These are phyloP conservation scores for Drosophila prostipennis DNA, from an alignment of 2,888 invertebrate species.

Conservation along the genomic window DNA sequence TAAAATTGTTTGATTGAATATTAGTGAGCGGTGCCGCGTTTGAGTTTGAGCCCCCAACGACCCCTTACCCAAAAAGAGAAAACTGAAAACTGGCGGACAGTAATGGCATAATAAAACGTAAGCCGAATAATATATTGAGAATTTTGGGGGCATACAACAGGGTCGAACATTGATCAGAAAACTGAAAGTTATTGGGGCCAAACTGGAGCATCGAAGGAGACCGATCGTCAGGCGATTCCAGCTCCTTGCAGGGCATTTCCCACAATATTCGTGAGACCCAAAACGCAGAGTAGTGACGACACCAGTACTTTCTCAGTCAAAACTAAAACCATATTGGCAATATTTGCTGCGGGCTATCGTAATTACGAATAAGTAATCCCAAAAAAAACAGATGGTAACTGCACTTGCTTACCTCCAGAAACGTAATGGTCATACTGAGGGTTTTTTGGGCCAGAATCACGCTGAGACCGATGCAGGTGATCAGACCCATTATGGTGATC, in stretches of 20 bases:
- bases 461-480: constrained; percentile 54
- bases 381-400: not conserved
- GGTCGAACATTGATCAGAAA: constrained; percentile 2
- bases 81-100: constrained; percentile 2
- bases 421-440: constrained; percentile 41
- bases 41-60: constrained; percentile 3
- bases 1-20: constrained; percentile 79
- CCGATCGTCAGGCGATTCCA: constrained; percentile 46
- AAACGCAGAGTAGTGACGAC: constrained; percentile 35
- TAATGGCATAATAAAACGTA: constrained; percentile 27
- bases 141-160: constrained; percentile 15
- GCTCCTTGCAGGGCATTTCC: constrained; percentile 43
- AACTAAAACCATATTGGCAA: constrained; percentile 42
- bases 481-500: constrained; percentile 56
- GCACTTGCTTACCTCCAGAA: constrained; percentile 45
- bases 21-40: constrained; percentile 54
- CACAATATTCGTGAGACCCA: constrained; percentile 54
- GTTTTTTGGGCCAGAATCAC: constrained; percentile 51
- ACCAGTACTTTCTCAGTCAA: constrained; percentile 57
- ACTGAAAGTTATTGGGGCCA: not conserved
- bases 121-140: constrained; percentile 8
- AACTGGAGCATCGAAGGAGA: not conserved
- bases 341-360: constrained; percentile 59
- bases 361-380: not conserved
- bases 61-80: no score